Evolutionary conservation across 1,140 invertebrate genomes (phyloP).

Genomic region (Tetramorium parvispinum): DNA sequence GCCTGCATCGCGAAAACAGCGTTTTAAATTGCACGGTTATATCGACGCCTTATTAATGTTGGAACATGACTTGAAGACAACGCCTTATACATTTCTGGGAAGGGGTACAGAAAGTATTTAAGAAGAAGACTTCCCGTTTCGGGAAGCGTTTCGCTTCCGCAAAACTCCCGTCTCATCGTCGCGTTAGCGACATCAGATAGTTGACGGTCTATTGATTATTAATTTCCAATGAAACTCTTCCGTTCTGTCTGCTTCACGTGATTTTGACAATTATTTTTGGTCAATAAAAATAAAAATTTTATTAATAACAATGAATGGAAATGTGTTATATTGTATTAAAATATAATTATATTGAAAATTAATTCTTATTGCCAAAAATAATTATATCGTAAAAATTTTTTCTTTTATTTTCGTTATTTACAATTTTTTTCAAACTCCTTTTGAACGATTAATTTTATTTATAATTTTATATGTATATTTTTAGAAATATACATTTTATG

Average conservation of each 20-base stretch:
- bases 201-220: background rate
- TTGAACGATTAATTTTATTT: background rate
- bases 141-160: background rate
- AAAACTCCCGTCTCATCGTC: background rate
- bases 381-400: background rate
- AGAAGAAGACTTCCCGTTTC: background rate
- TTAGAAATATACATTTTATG: background rate
- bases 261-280: background rate
- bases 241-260: too few species aligned
- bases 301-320: background rate
- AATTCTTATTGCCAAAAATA: background rate
- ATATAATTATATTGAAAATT: background rate
- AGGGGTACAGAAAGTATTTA: conserved; percentile 23
- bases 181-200: background rate
- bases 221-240: background rate
- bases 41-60: conserved; percentile 65
- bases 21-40: conserved; percentile 70
- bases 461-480: background rate
- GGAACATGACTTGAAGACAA: conserved; percentile 28
- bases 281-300: background rate
- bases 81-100: conserved; percentile 18
- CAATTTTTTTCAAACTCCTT: background rate
- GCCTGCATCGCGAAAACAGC: conserved; percentile 63
- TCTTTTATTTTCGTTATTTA: background rate
- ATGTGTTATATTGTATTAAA: background rate